Percentiles rank a stretch among this genome's conserved stretches.
These are phyloP conservation scores for Lynx canadensis DNA, from an alignment of 2,113 vertebrate species.

Conservation along the genomic window DNA sequence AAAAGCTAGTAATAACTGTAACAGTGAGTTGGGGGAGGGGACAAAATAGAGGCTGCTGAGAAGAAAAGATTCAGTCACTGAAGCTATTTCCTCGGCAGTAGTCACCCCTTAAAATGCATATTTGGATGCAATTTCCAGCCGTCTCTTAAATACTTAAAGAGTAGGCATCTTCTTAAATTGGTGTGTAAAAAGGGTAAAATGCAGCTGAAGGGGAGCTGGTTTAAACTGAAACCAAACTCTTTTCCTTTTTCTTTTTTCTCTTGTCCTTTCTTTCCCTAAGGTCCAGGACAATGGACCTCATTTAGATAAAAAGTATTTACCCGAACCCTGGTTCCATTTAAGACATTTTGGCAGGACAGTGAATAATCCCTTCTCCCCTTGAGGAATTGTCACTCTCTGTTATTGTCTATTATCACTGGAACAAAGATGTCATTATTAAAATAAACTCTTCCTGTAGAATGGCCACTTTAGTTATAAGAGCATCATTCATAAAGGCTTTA, in stretches of 20 bases:
- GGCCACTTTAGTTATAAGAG: slow-evolving; percentile 37
- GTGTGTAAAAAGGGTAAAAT: background rate
- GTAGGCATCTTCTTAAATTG: slow-evolving; percentile 10
- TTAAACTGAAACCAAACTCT: slow-evolving; percentile 14
- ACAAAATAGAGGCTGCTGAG: background rate
- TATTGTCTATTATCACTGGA: slow-evolving; percentile 54
- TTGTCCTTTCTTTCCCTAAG: slow-evolving; percentile 21
- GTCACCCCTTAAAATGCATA: background rate
- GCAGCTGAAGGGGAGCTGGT: background rate
- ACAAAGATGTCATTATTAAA: slow-evolving; percentile 64
- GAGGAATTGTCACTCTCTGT: slow-evolving; percentile 47
- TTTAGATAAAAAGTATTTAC: slow-evolving; percentile 64
- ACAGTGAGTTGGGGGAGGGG: background rate
- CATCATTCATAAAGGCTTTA: slow-evolving; percentile 22
- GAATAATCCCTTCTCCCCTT: slow-evolving; percentile 46
- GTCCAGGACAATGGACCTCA: slow-evolving; percentile 37
- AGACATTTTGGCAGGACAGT: slow-evolving; percentile 33
- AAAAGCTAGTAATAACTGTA: background rate
- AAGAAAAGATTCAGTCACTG: background rate
- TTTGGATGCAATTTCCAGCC: background rate
- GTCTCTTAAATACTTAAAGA: slow-evolving; percentile 15
- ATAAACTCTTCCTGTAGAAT: slow-evolving; percentile 2
- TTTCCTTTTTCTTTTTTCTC: background rate
- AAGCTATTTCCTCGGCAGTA: background rate
- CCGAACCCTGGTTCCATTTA: slow-evolving; percentile 45